Conservation (phyloP, 2,113 vertebrate species). For the Eupsittula cactorum region DNA sequence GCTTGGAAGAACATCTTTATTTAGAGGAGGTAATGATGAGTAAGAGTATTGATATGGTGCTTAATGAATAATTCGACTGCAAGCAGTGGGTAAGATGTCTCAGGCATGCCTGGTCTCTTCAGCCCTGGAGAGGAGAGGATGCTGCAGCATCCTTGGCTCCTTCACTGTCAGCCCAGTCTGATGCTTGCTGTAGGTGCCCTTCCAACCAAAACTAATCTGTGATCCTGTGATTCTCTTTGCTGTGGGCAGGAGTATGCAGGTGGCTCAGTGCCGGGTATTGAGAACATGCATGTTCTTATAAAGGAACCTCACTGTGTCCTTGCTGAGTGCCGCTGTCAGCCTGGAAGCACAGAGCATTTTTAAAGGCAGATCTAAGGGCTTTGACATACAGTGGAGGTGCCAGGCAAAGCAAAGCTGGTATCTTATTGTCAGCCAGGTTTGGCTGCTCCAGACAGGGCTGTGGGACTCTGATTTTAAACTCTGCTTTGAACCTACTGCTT, state of each 20-base stretch:
- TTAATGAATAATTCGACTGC: neutral
- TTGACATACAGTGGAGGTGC: neutral
- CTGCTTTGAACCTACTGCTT: neutral
- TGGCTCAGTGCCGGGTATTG: neutral
- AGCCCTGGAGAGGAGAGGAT: neutral
- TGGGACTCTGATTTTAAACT: neutral
- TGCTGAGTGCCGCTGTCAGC: neutral
- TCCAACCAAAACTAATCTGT: neutral
- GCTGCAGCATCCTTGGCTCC: too few species aligned
- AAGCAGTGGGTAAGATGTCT: neutral
- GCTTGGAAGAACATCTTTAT: neutral
- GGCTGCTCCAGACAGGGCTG: neutral
- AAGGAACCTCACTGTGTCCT: neutral
- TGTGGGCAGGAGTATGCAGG: neutral
- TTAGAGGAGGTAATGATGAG: neutral
- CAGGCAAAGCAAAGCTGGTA: neutral
- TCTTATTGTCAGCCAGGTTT: neutral
- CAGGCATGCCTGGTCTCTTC: fast-evolving
- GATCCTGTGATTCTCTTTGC: neutral
- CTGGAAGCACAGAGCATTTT: neutral
- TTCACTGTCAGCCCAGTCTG: neutral
- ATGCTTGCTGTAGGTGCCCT: neutral
- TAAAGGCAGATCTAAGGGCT: neutral
- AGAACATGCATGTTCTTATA: fast-evolving
- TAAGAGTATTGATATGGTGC: neutral